Conservation (phyloP, 2,888 invertebrate genomes). For the Nomada fucata region DNA sequence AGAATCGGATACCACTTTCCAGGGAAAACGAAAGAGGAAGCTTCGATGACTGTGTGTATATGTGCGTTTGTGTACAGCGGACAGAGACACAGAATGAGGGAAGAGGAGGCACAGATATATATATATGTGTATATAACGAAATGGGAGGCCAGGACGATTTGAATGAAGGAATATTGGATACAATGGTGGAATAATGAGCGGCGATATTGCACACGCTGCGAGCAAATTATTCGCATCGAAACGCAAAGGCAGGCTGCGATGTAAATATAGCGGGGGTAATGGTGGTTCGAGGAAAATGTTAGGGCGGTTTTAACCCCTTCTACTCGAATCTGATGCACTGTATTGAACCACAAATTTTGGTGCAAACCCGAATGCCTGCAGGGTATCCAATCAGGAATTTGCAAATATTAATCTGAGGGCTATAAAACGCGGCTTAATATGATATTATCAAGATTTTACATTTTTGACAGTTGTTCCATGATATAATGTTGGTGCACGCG, state of each 20-base stretch:
- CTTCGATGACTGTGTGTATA: neutral
- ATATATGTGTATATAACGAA: slow-evolving; percentile 17
- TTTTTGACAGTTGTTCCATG: no score
- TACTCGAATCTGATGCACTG: no score
- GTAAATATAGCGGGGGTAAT: slow-evolving; percentile 33
- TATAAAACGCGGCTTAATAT: no score
- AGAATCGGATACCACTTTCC: slow-evolving; percentile 68
- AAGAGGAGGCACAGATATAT: neutral
- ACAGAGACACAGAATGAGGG: neutral
- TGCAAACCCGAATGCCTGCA: no score
- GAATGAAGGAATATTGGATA: slow-evolving; percentile 51
- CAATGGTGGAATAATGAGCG: slow-evolving; percentile 52
- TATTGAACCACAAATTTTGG: no score
- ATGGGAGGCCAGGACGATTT: slow-evolving; percentile 36
- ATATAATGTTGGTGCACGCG: no score
- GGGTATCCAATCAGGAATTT: no score
- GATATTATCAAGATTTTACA: no score
- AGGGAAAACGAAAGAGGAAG: slow-evolving; percentile 25
- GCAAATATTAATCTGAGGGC: no score
- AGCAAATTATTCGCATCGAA: slow-evolving; percentile 50
- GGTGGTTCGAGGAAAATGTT: neutral
- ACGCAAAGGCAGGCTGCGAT: slow-evolving; percentile 12
- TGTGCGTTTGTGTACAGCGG: neutral
- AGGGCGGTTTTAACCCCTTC: neutral
- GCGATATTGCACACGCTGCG: slow-evolving; percentile 19